phyloP scores from a whole-genome alignment of 2,797 vertebrate genomes.

The Hyperoplus lanceolatus region DNA sequence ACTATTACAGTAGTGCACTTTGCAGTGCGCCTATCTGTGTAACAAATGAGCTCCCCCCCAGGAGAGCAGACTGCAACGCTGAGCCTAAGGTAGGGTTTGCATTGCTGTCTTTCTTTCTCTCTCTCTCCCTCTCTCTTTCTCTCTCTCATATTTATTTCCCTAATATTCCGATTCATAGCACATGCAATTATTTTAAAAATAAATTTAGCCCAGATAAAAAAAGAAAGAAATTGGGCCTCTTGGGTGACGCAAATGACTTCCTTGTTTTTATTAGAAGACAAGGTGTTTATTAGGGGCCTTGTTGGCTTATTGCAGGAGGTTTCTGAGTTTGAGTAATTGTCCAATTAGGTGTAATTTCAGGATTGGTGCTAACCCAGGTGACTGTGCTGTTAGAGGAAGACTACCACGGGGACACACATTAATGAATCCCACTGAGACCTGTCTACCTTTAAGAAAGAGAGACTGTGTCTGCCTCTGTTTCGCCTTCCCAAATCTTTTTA shows the following conservation, averaged over 20 bases:
- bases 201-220: slow-evolving; percentile 95
- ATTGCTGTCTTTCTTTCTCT: slow-evolving; percentile 86
- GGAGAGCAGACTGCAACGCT: slow-evolving; percentile 89
- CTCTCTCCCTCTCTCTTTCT: slow-evolving; percentile 30
- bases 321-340: slow-evolving; percentile 99
- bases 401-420: slow-evolving; percentile 93
- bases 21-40: slow-evolving; percentile 87
- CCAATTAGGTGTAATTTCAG: slow-evolving; percentile 99
- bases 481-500: slow-evolving; percentile 93
- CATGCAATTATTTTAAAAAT: slow-evolving; percentile 98
- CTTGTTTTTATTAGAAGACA: slow-evolving; percentile 99
- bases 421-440: slow-evolving; percentile 99
- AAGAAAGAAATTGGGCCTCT: slow-evolving; percentile 91
- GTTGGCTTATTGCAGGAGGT: slow-evolving; percentile 96
- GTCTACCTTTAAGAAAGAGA: slow-evolving; percentile 89
- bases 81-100: slow-evolving; percentile 88
- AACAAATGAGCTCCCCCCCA: slow-evolving; percentile 90
- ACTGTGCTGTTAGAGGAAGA: slow-evolving; percentile 92
- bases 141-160: slow-evolving; percentile 36
- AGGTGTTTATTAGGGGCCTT: slow-evolving; percentile 99
- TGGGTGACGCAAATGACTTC: slow-evolving; percentile 98
- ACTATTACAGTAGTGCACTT: slow-evolving; percentile 85
- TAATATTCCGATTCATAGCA: slow-evolving; percentile 94
- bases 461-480: slow-evolving; percentile 91
- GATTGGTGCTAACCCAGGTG: slow-evolving; percentile 93